Evolutionary conservation across 2,113 vertebrate species (phyloP), one percentile per base, ranked within the genome.

Genomic region (Pionites leucogaster): DNA sequence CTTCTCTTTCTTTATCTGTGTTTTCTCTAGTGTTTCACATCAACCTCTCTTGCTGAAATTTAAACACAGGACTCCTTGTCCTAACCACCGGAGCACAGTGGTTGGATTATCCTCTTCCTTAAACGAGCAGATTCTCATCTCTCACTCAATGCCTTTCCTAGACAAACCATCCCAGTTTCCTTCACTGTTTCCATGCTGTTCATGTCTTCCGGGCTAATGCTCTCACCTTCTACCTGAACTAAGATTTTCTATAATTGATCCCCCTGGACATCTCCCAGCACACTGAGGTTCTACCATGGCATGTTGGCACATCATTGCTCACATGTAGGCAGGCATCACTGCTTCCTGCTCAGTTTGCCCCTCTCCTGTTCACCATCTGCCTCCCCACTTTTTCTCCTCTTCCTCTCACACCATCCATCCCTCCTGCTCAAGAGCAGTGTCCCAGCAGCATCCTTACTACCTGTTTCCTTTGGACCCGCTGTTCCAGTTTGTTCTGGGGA

Each of bases 161-260:
- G 28, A 49, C 11, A 49, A 67, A 42, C 28, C 35, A 25, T 23
- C 75, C 70, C 17, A 4, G 1, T 20, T 53, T 22, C 67, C 75
- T 79, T 46, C 33, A 13, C 17, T 55, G 10, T 64, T 82, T 18
- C 55, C 23, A 31, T 10, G 25, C 13, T 72, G 18, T 71, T 31
- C 42, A 4, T 0, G 0, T 52, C 35, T 41, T 7, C 41, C 29
- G 22, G 63, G 16, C 5, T 49, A 33, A 62, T 3, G 14, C 16
- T 86, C 44, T 92, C 57, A 17, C 25, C 5, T 28, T 78, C 55
- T 25, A 16, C 41, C 22, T 4, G 4, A 16, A 18, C 29, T 23
- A 3, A 4, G 23, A 33, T 78, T 89, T 81, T 64, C 7, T 46
- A 39, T 25, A 16, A 2, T 7, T 19, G 47, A 4, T 57, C 31